phyloP scores from a whole-genome alignment of 2,113 vertebrate species.

The Centrocercus urophasianus region DNA sequence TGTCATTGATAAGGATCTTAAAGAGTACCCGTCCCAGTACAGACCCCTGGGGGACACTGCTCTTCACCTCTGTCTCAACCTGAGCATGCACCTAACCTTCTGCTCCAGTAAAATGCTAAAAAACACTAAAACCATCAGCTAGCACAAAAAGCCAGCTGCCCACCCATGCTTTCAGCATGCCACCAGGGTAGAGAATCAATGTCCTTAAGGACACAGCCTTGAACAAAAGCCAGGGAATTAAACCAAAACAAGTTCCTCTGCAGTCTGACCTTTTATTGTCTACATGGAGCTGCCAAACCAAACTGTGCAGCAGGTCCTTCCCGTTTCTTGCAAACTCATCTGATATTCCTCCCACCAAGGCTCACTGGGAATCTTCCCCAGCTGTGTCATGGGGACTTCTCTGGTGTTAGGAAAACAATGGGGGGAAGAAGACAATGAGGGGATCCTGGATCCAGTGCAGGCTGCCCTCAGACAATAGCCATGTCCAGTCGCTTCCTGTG shows the following conservation, averaged over 20 bases:
- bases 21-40: no score
- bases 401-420: neutral
- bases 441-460: neutral
- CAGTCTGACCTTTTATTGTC: constrained; percentile 60
- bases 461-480: neutral
- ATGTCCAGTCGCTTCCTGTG: neutral
- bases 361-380: neutral
- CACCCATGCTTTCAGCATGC: constrained; percentile 51
- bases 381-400: neutral
- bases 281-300: constrained; percentile 45
- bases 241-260: neutral
- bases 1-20: no score
- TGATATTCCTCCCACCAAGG: neutral
- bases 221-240: constrained; percentile 62
- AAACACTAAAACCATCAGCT: neutral
- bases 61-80: fast-evolving
- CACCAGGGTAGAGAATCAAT: neutral
- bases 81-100: neutral
- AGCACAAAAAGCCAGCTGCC: neutral
- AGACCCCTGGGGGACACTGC: no score
- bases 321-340: neutral
- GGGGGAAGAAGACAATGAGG: neutral
- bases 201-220: constrained; percentile 43
- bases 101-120: neutral
- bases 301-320: constrained; percentile 1